Conservation (phyloP, 1,140 invertebrate genomes). For the Paraescarpia echinospica region DNA sequence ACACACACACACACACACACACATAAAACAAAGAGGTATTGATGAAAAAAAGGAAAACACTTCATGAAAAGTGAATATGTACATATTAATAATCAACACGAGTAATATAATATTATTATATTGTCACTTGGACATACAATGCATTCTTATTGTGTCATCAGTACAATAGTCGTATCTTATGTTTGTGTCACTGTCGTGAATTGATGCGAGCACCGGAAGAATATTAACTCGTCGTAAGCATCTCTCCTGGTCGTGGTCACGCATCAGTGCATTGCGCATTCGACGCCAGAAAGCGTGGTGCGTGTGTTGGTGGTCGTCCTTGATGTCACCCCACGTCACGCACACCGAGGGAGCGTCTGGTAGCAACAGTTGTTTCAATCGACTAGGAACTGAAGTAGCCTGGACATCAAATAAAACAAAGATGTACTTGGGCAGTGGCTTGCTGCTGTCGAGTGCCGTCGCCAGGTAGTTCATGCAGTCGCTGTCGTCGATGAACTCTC, state of each 20-base stretch:
- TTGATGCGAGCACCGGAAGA: background rate
- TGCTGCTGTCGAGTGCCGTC: background rate
- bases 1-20: too few relatives aligned
- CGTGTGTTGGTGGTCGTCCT: background rate
- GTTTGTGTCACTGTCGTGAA: too few relatives aligned
- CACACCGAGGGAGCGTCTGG: background rate
- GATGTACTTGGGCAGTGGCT: background rate
- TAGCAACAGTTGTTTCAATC: background rate
- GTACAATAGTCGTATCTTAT: too few relatives aligned
- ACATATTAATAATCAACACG: too few relatives aligned
- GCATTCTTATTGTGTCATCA: too few relatives aligned
- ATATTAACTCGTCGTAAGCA: background rate
- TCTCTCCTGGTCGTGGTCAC: background rate
- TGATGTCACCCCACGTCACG: background rate
- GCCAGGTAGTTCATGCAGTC: background rate
- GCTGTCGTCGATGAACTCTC: slow-evolving; percentile 3
- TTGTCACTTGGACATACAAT: too few relatives aligned
- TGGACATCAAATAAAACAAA: background rate
- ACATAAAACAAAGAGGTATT: slow-evolving; percentile 19
- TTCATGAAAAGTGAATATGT: too few relatives aligned
- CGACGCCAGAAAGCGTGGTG: background rate
- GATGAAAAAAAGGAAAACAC: too few relatives aligned
- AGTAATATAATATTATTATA: too few relatives aligned
- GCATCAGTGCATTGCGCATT: background rate
- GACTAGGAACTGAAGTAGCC: background rate